These are phyloP conservation scores for Sinelater perroti DNA, from an alignment of 2,888 invertebrate species.

Conservation along the genomic window DNA sequence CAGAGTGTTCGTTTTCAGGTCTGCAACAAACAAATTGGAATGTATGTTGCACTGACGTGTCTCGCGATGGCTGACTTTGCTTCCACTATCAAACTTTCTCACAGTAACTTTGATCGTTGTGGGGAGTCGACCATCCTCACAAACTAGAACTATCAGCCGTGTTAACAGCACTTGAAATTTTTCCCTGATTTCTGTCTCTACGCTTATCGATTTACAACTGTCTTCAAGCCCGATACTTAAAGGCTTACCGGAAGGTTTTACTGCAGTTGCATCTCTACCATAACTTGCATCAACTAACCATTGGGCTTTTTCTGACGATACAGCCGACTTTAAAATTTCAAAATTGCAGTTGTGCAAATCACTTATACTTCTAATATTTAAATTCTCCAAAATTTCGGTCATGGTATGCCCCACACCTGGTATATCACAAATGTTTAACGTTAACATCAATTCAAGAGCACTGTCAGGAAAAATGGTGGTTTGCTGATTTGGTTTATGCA, in stretches of 20 bases:
- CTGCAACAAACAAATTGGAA: conserved; percentile 67
- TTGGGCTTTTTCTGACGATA: conserved; percentile 74
- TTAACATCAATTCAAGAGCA: conserved; percentile 71
- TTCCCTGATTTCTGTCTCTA: conserved; percentile 77
- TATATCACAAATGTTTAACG: conserved; percentile 70
- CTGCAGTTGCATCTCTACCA: conserved; percentile 78
- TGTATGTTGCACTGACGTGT: conserved; percentile 79
- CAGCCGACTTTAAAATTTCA: conserved; percentile 64
- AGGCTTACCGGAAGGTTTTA: conserved; percentile 79
- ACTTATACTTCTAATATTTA: conserved; percentile 72
- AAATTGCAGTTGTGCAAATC: conserved; percentile 73
- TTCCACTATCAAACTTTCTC: conserved; percentile 74
- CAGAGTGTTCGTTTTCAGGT: conserved; percentile 50
- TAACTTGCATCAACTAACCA: conserved; percentile 74
- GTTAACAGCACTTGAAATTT: conserved; percentile 74
- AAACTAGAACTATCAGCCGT: conserved; percentile 74
- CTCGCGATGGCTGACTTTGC: conserved; percentile 75
- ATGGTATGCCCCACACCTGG: conserved; percentile 82
- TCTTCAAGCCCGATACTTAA: conserved; percentile 84
- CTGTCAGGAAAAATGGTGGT: conserved; percentile 78
- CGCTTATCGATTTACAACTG: conserved; percentile 75
- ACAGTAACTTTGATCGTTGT: conserved; percentile 78
- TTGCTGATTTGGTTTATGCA: conserved; percentile 84
- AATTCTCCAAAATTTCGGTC: conserved; percentile 69
- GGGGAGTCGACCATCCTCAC: conserved; percentile 82